Evolutionary conservation across 2,888 invertebrate genomes (phyloP), one percentile per base, ranked within the genome.

Genomic region (Coleophora flavipennella): DNA sequence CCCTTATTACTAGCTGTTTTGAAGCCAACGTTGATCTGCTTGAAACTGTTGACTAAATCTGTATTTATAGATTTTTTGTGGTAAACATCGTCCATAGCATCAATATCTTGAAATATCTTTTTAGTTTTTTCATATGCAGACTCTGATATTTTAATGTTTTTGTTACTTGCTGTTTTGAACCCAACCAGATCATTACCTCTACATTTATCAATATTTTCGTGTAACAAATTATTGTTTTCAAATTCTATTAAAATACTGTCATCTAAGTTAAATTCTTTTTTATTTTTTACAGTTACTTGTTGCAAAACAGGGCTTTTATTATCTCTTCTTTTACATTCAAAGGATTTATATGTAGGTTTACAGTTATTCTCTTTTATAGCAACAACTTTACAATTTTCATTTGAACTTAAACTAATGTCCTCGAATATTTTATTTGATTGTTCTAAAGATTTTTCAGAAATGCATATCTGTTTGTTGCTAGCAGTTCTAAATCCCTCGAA

Each of bases 1-100:
- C 4, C n/a, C 49, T 63, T 67, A 12, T 75, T 73, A 48, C 47
- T 67, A 3, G 70, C 71, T 3, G 70, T 79, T 53, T 63, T 54
- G 46, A 80, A 76, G 54, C 71, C 45, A 13, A 20, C 20, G 6
- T 20, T 20, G 20, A 6, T 4, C 6, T 33, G 12, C 33, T 33
- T 33, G 12, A 33, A 12, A 33, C 8, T n/a, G 3, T 33, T 3
- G 9, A 20, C 6, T 20, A 20, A 33, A 29, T 11, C 9, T 10
- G 4, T 4, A 4, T 29, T 29, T 29, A 1, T 29, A 8, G 12
- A 12, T 3, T 33, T 9, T 20, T 20, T 20, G 3, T 4, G 20
- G 20, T 6, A 20, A 20, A 4, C n/a, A n/a, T n/a, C n/a, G n/a
- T n/a, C n/a, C n/a, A n/a, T n/a, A 31, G 8, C 12, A 31, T 51